These are phyloP conservation scores for Xenentodon cancila DNA, from an alignment of 2,797 vertebrate genomes.

Conservation along the genomic window DNA sequence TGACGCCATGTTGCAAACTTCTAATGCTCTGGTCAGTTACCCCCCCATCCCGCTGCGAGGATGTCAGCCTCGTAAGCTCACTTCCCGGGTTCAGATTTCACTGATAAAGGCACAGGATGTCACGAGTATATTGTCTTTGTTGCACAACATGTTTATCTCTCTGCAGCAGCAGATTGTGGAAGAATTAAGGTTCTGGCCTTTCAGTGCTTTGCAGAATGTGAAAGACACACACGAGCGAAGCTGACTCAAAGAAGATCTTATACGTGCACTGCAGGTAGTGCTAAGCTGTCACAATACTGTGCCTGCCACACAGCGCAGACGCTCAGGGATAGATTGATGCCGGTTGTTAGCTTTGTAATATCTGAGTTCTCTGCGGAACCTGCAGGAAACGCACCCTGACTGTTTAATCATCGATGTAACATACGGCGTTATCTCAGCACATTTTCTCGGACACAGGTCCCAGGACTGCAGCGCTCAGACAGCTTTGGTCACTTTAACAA, in stretches of 20 bases:
- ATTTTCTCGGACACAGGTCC: slow-evolving; percentile 51
- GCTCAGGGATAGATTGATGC: slow-evolving; percentile 53
- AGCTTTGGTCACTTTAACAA: slow-evolving; percentile 76
- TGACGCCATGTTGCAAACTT: slow-evolving; percentile 73
- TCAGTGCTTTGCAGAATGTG: slow-evolving; percentile 17
- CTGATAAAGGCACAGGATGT: slow-evolving; percentile 54
- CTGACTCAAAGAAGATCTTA: slow-evolving; percentile 45
- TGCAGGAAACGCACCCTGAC: slow-evolving; percentile 41
- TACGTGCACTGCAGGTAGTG: slow-evolving; percentile 51
- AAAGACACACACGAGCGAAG: slow-evolving; percentile 32
- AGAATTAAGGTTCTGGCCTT: slow-evolving; percentile 10
- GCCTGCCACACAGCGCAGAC: slow-evolving; percentile 26
- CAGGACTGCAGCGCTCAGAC: slow-evolving; percentile 55
- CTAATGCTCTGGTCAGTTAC: slow-evolving; percentile 54
- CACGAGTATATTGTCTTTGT: slow-evolving; percentile 60
- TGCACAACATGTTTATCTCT: slow-evolving; percentile 38
- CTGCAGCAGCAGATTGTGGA: slow-evolving; percentile 20
- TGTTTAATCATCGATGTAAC: slow-evolving; percentile 75
- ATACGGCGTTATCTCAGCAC: slow-evolving; percentile 54
- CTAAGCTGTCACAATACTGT: slow-evolving; percentile 63
- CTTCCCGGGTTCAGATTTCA: slow-evolving; percentile 73
- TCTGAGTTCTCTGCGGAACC: slow-evolving; percentile 65
- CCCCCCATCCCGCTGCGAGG: slow-evolving; percentile 49
- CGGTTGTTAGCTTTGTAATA: slow-evolving; percentile 54
- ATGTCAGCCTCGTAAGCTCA: slow-evolving; percentile 56